Evolutionary conservation across 2,797 vertebrate species (phyloP).

Genomic region (Epinephelus awoara): DNA sequence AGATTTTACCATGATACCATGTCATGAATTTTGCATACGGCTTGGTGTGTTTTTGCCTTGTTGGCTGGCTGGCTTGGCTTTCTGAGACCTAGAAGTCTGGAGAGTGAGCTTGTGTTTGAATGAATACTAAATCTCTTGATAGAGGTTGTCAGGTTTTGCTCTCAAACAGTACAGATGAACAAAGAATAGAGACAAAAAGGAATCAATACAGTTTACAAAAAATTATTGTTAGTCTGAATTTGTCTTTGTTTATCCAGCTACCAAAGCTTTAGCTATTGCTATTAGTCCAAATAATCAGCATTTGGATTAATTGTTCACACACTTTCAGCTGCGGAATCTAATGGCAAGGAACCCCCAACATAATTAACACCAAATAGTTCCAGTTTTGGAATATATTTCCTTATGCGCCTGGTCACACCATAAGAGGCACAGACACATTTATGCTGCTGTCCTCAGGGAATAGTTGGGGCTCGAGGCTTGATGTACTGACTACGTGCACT

Average conservation of each 20-base stretch:
- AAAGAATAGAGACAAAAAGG: not conserved
- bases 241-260: not conserved
- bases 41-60: conserved; percentile 55
- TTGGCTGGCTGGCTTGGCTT: conserved; percentile 41
- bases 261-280: not conserved
- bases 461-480: not conserved
- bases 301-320: not conserved
- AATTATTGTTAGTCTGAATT: not conserved
- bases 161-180: not conserved
- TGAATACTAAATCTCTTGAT: not conserved
- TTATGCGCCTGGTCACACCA: not conserved
- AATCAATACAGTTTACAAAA: not conserved
- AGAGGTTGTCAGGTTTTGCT: not conserved
- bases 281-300: not conserved
- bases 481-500: not conserved
- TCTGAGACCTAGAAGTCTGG: conserved; percentile 49
- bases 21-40: conserved; percentile 73
- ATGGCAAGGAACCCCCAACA: not conserved
- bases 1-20: conserved; percentile 61
- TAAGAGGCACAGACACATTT: not conserved
- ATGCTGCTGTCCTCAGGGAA: not conserved
- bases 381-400: not conserved
- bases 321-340: not conserved
- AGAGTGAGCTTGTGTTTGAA: conserved; percentile 11
- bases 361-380: too few relatives aligned